Base-by-base conservation (phyloP, 2,797 vertebrate species). In the Podargus strigoides region DNA sequence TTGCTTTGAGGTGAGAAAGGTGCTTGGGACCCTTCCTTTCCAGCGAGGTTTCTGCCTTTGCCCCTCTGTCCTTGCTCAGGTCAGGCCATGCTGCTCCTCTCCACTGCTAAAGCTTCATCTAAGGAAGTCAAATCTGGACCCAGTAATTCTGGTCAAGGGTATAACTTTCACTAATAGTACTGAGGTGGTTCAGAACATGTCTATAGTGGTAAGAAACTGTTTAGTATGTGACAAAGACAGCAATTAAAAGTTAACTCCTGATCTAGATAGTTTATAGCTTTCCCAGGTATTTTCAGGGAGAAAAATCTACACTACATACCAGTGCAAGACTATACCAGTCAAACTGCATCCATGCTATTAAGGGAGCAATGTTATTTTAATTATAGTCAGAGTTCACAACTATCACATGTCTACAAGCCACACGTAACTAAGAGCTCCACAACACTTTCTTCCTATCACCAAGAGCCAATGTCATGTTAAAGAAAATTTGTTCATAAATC, bases 401-500 rank as follows among this genome's bases (percentile, higher is more conserved):
- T 66, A 17, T 12, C 47, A 5, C 22, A 10, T 24, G 37, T 14
- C n/a, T 30, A 69, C 69, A 73, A 82, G 55, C 64, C 68, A 46
- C 0, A 0, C n/a, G 19, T 9, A 59, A 39, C 67, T 28, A 55
- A 53, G 89, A 90, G 59, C 63, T 86, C 64, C 47, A 70, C 58
- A 53, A 2, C 5, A 7, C n/a, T 59, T 50, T 73, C 73, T 49
- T 80, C 59, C 62, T 14, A 30, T 56, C 55, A 73, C 53, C 28
- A 26, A n/a, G 19, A 88, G 41, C 84, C 1, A 7, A 73, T 42
- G 84, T 88, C 70, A 10, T 7, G 32, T 73, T 73, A 46, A 60
- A 63, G 85, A 92, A 90, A 88, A 94, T 56, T 36, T 76, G 85
- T 81, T 94, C 94, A 93, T 96, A 94, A 93, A 97, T 95, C 91